phyloP scores from a whole-genome alignment of 2,113 vertebrate species.

The Cebidichthys violaceus region DNA sequence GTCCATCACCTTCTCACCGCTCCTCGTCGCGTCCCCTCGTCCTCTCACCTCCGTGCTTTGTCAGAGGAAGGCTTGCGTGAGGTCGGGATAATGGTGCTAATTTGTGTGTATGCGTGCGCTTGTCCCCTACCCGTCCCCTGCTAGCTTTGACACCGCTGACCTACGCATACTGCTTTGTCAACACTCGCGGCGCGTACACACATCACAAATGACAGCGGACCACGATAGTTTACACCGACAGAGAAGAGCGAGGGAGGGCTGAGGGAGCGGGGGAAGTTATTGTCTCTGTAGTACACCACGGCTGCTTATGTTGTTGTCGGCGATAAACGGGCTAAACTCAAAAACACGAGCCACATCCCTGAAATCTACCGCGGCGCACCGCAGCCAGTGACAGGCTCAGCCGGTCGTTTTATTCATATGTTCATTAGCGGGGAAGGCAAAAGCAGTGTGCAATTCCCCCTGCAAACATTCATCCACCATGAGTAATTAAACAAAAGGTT shows the following conservation, averaged over 20 bases:
- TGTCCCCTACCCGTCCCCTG: constrained; percentile 73
- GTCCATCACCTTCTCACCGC: constrained; percentile 45
- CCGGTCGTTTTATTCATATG: constrained; percentile 24
- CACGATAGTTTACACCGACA: constrained; percentile 57
- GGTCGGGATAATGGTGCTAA: constrained; percentile 72
- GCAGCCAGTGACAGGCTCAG: constrained; percentile 22
- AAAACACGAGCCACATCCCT: constrained; percentile 29
- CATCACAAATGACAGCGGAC: constrained; percentile 62
- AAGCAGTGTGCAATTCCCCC: constrained; percentile 18
- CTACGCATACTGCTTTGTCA: constrained; percentile 74
- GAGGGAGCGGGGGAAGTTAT: constrained; percentile 30
- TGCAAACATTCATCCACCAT: constrained; percentile 53
- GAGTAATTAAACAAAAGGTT: constrained; percentile 58
- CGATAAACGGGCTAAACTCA: constrained; percentile 56
- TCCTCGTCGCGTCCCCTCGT: constrained; percentile 36
- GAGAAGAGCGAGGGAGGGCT: constrained; percentile 11
- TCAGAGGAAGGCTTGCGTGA: constrained; percentile 52
- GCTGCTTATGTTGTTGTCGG: constrained; percentile 46
- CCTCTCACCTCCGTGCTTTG: constrained; percentile 37
- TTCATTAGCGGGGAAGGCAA: constrained; percentile 45
- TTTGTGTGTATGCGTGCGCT: constrained; percentile 66
- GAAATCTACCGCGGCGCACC: constrained; percentile 33
- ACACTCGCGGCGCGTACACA: constrained; percentile 50
- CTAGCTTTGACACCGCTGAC: constrained; percentile 47
- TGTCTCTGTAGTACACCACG: constrained; percentile 42